Evolutionary conservation across 2,797 vertebrate species (phyloP), one percentile per base, ranked within the genome.

Genomic region (Trematomus bernacchii): DNA sequence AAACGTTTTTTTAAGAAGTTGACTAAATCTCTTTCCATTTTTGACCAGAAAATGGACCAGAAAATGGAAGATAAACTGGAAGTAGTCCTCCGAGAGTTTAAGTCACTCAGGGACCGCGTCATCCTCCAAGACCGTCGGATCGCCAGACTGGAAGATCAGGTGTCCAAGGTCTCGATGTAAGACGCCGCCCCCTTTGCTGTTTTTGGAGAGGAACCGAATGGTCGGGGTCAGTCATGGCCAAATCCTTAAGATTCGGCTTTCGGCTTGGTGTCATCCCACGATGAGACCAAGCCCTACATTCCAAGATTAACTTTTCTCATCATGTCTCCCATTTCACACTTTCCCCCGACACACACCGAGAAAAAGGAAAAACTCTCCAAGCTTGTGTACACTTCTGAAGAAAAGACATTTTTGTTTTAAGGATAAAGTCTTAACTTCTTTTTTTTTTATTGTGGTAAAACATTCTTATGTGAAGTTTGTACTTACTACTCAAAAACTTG

Each of bases 1-100:
- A 55, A 18, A 37, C 8, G 51, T 14, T 57, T 50, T 15, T 3
- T 9, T n/a, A 47, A 58, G 10, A 59, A 23, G 14, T 58, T 23
- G 0, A 8, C 52, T 67, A 27, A 85, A 48, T 30, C 18, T 13
- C 1, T 62, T 5, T 79, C 9, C 46, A 47, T 82, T 57, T 73
- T 37, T 10, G 46, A 77, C 74, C 91, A 99, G 97, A 97, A 97
- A 94, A 97, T 95, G 14, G 50, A 77, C 71, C 91, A 98, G 97
- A 97, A 97, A 94, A 98, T 96, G 10, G 98, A 99, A 89, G 96
- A 97, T 85, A 99, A 98, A 93, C 91, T 99, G 96, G 98, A 99
- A 55, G 98, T 99, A 93, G 96, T 99, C 71, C 94, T 99, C 85
- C 95, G 96, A 91, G 98, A 99, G 95, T 96, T 99, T 89, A 97